Conservation (phyloP, 2,113 vertebrate species). For the Erinaceus europaeus region DNA sequence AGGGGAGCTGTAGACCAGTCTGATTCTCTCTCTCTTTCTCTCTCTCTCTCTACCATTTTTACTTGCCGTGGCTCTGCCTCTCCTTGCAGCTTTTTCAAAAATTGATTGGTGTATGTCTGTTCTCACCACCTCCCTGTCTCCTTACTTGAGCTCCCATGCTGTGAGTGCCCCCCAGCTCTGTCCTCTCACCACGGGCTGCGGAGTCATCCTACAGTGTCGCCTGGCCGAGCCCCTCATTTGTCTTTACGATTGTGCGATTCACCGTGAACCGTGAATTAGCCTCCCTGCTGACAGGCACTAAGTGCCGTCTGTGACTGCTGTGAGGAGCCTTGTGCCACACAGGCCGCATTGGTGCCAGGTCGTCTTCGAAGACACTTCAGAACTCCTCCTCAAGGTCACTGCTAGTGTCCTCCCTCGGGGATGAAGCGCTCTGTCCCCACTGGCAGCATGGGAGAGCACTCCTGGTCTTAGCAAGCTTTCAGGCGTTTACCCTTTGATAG, state of each 20-base stretch:
- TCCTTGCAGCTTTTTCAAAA: neutral
- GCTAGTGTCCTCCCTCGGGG: too few relatives aligned
- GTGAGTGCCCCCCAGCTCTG: neutral
- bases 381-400: too few relatives aligned
- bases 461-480: neutral
- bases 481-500: conserved; percentile 20
- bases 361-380: too few relatives aligned
- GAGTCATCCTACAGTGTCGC: neutral
- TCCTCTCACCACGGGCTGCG: neutral
- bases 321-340: too few relatives aligned
- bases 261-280: neutral
- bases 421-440: too few relatives aligned
- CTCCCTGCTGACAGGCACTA: neutral
- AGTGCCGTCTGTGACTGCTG: too few relatives aligned
- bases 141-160: neutral
- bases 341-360: too few relatives aligned
- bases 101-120: neutral
- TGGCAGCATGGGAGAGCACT: too few relatives aligned
- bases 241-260: neutral
- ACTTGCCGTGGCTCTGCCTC: neutral
- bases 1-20: neutral
- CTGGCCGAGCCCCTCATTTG: neutral
- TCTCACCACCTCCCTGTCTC: neutral
- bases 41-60: neutral
- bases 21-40: neutral